phyloP scores from a whole-genome alignment of 2,113 vertebrate species.

The Coregonus clupeaformis region DNA sequence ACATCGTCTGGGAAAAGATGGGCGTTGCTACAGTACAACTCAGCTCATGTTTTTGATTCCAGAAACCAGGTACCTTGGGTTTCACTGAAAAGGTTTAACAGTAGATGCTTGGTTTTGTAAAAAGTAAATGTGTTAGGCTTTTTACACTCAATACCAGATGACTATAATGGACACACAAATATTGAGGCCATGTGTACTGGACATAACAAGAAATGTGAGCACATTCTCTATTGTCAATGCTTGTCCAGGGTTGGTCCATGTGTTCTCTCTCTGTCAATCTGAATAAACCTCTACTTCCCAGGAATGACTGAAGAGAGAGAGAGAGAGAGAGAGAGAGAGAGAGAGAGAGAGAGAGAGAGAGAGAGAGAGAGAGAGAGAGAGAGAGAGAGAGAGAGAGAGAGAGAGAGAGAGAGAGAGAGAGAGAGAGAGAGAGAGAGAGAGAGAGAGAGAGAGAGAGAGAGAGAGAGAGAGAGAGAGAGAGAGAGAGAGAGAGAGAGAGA shows the following conservation, averaged over 20 bases:
- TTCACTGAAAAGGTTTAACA: no score
- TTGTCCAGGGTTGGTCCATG: constrained; percentile 16
- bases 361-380: neutral
- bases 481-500: neutral
- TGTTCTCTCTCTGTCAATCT: neutral
- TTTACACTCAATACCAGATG: no score
- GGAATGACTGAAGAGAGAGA: no score
- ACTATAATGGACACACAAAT: no score
- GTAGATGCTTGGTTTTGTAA: no score
- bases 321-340: neutral
- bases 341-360: neutral
- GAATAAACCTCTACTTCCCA: neutral
- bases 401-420: neutral
- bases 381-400: neutral
- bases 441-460: neutral
- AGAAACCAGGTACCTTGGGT: no score
- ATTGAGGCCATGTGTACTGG: no score
- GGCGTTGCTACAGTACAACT: no score
- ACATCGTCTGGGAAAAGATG: no score
- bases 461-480: neutral
- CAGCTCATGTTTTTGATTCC: no score
- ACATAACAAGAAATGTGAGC: no score
- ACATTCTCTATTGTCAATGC: neutral
- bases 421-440: neutral
- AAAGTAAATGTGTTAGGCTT: no score